These are phyloP conservation scores for Chitala chitala DNA, from an alignment of 2,113 vertebrate species.

Conservation along the genomic window DNA sequence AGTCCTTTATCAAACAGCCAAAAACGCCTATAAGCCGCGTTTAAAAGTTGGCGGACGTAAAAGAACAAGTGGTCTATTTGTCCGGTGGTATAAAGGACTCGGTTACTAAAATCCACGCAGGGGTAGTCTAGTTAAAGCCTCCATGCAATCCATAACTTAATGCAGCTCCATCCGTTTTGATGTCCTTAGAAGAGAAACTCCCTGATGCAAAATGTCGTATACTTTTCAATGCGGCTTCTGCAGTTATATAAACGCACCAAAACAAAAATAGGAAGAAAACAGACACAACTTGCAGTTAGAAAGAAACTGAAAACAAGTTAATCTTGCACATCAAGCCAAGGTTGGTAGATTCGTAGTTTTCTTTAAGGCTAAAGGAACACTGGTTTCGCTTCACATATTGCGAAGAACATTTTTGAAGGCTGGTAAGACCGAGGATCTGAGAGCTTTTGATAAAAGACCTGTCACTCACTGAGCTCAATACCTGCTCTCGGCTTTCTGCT, in stretches of 20 bases:
- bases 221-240: not conserved
- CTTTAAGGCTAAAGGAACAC: constrained; percentile 20
- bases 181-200: constrained; percentile 14
- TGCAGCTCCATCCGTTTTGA: constrained; percentile 20
- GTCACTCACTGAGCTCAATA: constrained; percentile 47
- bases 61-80: constrained; percentile 25
- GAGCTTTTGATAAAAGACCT: constrained; percentile 39
- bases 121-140: constrained; percentile 20
- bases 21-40: constrained; percentile 4
- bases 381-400: constrained; percentile 20
- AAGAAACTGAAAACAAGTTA: constrained; percentile 11
- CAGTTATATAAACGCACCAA: not conserved
- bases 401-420: constrained; percentile 30
- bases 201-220: constrained; percentile 13
- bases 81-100: constrained; percentile 24
- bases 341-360: constrained; percentile 15
- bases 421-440: constrained; percentile 41
- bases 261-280: not conserved
- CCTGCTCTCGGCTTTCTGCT: constrained; percentile 47
- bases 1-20: not conserved
- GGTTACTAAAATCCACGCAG: constrained; percentile 38
- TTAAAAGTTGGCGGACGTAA: not conserved
- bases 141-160: constrained; percentile 51
- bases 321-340: constrained; percentile 14
- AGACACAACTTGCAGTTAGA: constrained; percentile 6